Conservation (phyloP, 2,797 vertebrate genomes). For the Taeniopygia guttata region DNA sequence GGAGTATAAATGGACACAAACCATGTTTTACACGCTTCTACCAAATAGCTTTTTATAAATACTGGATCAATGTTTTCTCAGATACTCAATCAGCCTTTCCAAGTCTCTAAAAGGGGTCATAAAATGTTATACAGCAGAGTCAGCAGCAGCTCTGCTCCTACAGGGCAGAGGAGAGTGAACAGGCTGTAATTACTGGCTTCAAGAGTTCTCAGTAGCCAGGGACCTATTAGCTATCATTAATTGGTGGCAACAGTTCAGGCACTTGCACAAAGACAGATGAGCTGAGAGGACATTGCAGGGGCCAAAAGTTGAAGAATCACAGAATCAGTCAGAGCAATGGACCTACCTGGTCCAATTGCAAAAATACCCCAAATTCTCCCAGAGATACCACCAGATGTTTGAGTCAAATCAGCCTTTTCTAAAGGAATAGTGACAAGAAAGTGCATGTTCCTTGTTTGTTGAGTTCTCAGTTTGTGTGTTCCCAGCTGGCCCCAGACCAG, state of each 20-base stretch:
- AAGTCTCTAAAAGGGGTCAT: constrained; percentile 12
- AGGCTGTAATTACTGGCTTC: constrained; percentile 37
- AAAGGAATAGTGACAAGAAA: not conserved
- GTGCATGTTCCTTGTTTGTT: rapidly evolving
- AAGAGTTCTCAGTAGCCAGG: constrained; percentile 4
- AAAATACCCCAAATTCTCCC: not conserved
- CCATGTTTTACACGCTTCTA: not conserved
- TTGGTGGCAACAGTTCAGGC: constrained; percentile 28
- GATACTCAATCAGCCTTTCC: not conserved
- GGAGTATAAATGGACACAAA: not conserved
- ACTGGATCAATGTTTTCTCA: not conserved
- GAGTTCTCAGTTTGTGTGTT: not conserved
- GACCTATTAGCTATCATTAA: constrained; percentile 35
- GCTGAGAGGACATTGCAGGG: not conserved
- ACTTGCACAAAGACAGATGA: not conserved
- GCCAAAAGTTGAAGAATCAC: not conserved
- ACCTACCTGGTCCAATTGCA: not conserved
- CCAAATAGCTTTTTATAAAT: constrained; percentile 9
- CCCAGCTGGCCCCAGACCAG: not conserved
- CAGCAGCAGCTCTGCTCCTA: constrained; percentile 17
- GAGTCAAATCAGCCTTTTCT: not conserved
- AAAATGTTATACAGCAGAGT: constrained; percentile 16
- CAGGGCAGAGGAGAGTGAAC: constrained; percentile 10
- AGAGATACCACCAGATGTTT: not conserved
- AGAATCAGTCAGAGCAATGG: not conserved